These are phyloP conservation scores for Zaprionus obscuricornis DNA, from an alignment of 2,888 invertebrate species.

Conservation along the genomic window DNA sequence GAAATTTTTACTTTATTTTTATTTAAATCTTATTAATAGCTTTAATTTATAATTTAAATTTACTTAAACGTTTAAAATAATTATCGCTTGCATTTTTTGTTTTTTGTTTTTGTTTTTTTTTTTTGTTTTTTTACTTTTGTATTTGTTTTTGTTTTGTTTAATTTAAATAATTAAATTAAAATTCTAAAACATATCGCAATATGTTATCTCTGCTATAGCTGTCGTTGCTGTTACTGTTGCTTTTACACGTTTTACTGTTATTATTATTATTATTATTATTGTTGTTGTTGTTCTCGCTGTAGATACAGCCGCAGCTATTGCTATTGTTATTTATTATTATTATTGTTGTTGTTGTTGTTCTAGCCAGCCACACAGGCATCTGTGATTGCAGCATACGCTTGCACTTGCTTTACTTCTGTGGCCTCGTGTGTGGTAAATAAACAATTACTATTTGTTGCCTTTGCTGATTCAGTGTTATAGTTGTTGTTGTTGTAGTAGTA, in stretches of 20 bases:
- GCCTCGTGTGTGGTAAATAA: conserved; percentile 73
- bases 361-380: conserved; percentile 40
- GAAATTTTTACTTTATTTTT: conserved; percentile 75
- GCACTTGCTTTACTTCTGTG: conserved; percentile 63
- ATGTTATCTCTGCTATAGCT: conserved; percentile 64
- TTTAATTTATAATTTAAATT: conserved; percentile 83
- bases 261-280: conserved; percentile 24
- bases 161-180: conserved; percentile 83
- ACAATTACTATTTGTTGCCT: conserved; percentile 68
- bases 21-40: conserved; percentile 81
- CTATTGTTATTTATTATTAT: conserved; percentile 47
- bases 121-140: conserved; percentile 56
- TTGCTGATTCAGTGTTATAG: too few species aligned
- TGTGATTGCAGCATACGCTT: conserved; percentile 52
- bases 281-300: conserved; percentile 15
- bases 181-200: conserved; percentile 80
- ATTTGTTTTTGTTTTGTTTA: too few species aligned
- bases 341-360: conserved; percentile 43
- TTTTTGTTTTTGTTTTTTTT: conserved; percentile 50
- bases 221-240: conserved; percentile 39
- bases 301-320: conserved; percentile 44
- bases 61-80: conserved; percentile 83
- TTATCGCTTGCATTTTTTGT: conserved; percentile 81
- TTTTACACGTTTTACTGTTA: too few species aligned
- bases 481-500: too few species aligned